Evolutionary conservation across 1,140 invertebrate species (phyloP).

Genomic region (Idris sp.): DNA sequence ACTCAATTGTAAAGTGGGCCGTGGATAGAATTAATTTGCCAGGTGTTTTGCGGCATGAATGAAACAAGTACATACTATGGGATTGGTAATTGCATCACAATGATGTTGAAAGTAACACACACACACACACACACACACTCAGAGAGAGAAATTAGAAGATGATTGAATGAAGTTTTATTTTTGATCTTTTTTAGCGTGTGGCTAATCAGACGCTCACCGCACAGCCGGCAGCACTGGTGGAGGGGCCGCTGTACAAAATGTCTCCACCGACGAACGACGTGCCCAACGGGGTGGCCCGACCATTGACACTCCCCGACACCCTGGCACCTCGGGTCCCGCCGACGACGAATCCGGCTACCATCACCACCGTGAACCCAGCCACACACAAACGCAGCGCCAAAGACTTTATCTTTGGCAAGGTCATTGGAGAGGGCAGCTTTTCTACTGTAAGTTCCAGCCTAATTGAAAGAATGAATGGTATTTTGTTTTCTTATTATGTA

Average conservation of each 20-base stretch:
- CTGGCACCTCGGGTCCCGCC: slow-evolving; percentile 68
- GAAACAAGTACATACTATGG: slow-evolving; percentile 60
- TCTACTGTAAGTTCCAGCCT: slow-evolving; percentile 92
- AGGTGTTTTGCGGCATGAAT: slow-evolving; percentile 57
- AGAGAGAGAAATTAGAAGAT: slow-evolving; percentile 17
- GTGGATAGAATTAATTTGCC: slow-evolving; percentile 57
- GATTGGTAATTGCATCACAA: slow-evolving; percentile 57
- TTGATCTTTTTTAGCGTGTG: slow-evolving; percentile 73
- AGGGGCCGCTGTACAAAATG: slow-evolving; percentile 77
- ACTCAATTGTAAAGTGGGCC: slow-evolving; percentile 59
- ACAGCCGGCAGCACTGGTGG: slow-evolving; percentile 77
- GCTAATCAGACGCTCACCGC: slow-evolving; percentile 77
- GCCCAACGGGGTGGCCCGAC: slow-evolving; percentile 72
- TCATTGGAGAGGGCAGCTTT: slow-evolving; percentile 97
- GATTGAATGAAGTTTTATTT: slow-evolving; percentile 5
- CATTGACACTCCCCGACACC: slow-evolving; percentile 65
- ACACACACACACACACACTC: too few relatives aligned
- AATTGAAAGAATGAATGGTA: too few relatives aligned
- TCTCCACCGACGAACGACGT: slow-evolving; percentile 77
- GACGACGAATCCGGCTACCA: slow-evolving; percentile 61
- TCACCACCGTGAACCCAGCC: slow-evolving; percentile 55
- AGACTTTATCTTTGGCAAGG: slow-evolving; percentile 96
- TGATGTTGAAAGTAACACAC: slow-evolving; percentile 40
- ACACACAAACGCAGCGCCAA: slow-evolving; percentile 84
- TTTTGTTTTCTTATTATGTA: too few relatives aligned